Conservation (phyloP, 2,888 invertebrate genomes). For the Prosapia bicincta region DNA sequence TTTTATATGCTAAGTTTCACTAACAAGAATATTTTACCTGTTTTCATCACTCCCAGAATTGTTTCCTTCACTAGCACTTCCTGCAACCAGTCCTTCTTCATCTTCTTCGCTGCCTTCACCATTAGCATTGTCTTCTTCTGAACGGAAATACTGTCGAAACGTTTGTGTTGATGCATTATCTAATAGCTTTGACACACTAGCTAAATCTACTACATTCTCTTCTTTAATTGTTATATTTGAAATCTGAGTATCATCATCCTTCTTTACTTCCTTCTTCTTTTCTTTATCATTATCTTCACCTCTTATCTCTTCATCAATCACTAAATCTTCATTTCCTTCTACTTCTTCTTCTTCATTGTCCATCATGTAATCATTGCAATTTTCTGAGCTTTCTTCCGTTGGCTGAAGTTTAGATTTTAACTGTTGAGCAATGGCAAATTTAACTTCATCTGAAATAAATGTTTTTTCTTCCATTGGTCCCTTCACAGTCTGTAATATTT, state of each 20-base stretch:
- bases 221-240: slow-evolving; percentile 43
- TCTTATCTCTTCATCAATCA: slow-evolving; percentile 44
- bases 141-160: slow-evolving; percentile 60
- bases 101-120: slow-evolving; percentile 54
- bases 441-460: slow-evolving; percentile 62
- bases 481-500: slow-evolving; percentile 3
- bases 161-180: slow-evolving; percentile 66
- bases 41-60: slow-evolving; percentile 81
- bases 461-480: slow-evolving; percentile 1
- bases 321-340: slow-evolving; percentile 41
- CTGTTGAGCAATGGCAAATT: slow-evolving; percentile 76
- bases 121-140: slow-evolving; percentile 38
- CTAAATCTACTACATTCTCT: slow-evolving; percentile 59
- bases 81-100: slow-evolving; percentile 74
- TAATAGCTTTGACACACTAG: slow-evolving; percentile 70
- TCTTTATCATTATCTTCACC: slow-evolving; percentile 51
- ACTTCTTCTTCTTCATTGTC: slow-evolving; percentile 40
- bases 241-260: slow-evolving; percentile 46
- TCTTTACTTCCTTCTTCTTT: slow-evolving; percentile 45
- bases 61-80: slow-evolving; percentile 75
- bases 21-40: too few relatives aligned
- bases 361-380: slow-evolving; percentile 37
- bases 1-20: too few relatives aligned
- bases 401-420: slow-evolving; percentile 57
- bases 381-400: slow-evolving; percentile 43